Conservation (phyloP, 2,888 invertebrate genomes). For the Loripinus fragilis region DNA sequence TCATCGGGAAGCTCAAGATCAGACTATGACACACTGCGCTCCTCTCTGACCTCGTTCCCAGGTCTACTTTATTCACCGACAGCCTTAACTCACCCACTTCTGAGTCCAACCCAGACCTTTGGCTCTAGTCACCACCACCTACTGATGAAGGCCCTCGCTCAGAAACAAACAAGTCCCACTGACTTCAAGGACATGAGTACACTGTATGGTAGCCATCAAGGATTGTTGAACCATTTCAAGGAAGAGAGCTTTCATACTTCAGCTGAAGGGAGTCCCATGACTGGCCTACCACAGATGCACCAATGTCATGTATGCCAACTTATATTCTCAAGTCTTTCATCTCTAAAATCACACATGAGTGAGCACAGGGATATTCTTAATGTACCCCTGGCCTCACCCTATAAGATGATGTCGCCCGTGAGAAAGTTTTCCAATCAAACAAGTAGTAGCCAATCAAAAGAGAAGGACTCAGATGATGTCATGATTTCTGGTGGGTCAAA, state of each 20-base stretch:
- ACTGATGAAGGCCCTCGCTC: constrained; percentile 55
- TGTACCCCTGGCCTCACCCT: constrained; percentile 46
- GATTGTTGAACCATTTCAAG: constrained; percentile 25
- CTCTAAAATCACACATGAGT: constrained; percentile 58
- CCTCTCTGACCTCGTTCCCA: constrained; percentile 46
- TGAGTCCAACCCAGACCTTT: constrained; percentile 27
- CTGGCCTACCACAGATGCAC: constrained; percentile 34
- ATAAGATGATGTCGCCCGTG: constrained; percentile 60
- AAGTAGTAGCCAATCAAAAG: constrained; percentile 29
- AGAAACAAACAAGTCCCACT: constrained; percentile 28
- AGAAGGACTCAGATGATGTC: constrained; percentile 43
- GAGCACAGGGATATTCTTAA: constrained; percentile 57
- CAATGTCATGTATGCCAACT: constrained; percentile 67
- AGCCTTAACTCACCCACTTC: constrained; percentile 53
- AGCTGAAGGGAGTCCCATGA: constrained; percentile 36
- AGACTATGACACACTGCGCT: constrained; percentile 51
- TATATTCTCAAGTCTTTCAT: constrained; percentile 47
- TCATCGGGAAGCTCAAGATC: constrained; percentile 44
- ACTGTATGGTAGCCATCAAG: constrained; percentile 12
- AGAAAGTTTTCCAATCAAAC: constrained; percentile 40
- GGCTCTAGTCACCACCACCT: constrained; percentile 48
- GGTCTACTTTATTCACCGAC: constrained; percentile 56
- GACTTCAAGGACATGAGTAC: constrained; percentile 4
- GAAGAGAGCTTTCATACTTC: constrained; percentile 31
- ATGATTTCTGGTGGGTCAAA: constrained; percentile 44